These are phyloP conservation scores for Cydia splendana DNA, from an alignment of 1,140 invertebrate species.

Conservation along the genomic window DNA sequence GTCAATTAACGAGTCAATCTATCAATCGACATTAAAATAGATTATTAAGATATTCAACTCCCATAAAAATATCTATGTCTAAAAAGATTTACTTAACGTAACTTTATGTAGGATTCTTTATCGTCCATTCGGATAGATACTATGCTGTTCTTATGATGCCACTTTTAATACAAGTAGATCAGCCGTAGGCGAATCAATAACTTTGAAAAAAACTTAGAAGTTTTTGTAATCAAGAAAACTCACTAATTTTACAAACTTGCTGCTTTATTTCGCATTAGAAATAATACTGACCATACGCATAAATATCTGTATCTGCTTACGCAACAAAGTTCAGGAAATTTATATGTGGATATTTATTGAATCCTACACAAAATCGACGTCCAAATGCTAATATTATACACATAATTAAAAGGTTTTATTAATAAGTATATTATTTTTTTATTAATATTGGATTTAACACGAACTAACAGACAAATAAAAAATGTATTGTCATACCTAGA, in stretches of 20 bases:
- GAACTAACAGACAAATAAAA: constrained; percentile 46
- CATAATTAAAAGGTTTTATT: constrained; percentile 54
- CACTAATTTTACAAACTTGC: neutral
- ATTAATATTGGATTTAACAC: constrained; percentile 66
- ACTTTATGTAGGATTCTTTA: constrained; percentile 31
- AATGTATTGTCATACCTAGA: constrained; percentile 45
- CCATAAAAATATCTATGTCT: constrained; percentile 12
- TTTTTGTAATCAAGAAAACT: neutral
- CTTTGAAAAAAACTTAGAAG: no score
- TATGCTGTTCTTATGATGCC: constrained; percentile 3
- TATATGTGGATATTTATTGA: constrained; percentile 28
- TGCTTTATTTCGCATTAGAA: neutral
- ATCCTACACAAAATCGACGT: constrained; percentile 46
- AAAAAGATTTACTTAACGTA: constrained; percentile 1
- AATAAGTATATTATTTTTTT: constrained; percentile 71
- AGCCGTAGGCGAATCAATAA: neutral
- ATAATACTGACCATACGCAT: neutral
- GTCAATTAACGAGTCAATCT: constrained; percentile 77
- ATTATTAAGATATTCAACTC: constrained; percentile 23
- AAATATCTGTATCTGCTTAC: neutral
- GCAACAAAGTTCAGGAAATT: neutral
- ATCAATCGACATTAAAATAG: constrained; percentile 45
- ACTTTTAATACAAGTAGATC: neutral
- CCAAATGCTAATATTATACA: constrained; percentile 46
- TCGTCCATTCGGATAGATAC: constrained; percentile 13